Evolutionary conservation across 2,888 invertebrate species (phyloP).

Genomic region (Camptogramma bilineatum): DNA sequence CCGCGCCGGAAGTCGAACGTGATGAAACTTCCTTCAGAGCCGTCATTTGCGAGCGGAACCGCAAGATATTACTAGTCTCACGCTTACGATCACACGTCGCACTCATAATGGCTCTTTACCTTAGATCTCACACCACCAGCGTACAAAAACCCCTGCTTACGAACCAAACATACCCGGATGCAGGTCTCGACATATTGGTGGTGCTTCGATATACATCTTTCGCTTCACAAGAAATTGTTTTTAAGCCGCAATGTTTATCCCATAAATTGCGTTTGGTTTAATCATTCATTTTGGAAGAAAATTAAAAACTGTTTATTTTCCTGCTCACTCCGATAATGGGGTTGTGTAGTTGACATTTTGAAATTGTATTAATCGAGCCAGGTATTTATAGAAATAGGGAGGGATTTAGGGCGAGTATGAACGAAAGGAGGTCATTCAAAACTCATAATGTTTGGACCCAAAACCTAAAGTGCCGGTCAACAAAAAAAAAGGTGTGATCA

Average conservation of each 20-base stretch:
- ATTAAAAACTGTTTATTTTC: slow-evolving; percentile 29
- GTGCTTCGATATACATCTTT: slow-evolving; percentile 26
- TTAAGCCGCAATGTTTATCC: slow-evolving; percentile 35
- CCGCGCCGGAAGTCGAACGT: slow-evolving; percentile 1
- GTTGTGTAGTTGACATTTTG: slow-evolving; percentile 20
- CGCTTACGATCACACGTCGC: slow-evolving; percentile 34
- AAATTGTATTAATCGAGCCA: not conserved
- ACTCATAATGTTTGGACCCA: too few relatives aligned
- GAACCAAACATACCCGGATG: not conserved
- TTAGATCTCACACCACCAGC: slow-evolving; percentile 15
- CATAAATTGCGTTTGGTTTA: slow-evolving; percentile 35
- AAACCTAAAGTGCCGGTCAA: too few relatives aligned
- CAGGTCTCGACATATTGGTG: slow-evolving; percentile 19
- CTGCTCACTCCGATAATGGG: slow-evolving; percentile 13
- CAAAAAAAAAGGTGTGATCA: too few relatives aligned
- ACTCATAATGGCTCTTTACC: slow-evolving; percentile 34
- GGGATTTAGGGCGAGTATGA: too few relatives aligned
- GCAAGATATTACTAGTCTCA: slow-evolving; percentile 22
- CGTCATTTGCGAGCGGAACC: slow-evolving; percentile 25
- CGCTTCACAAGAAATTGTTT: slow-evolving; percentile 34
- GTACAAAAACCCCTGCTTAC: not conserved
- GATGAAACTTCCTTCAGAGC: slow-evolving; percentile 23
- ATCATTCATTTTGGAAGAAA: slow-evolving; percentile 21
- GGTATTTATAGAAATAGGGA: too few relatives aligned
- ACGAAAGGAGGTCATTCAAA: too few relatives aligned